Evolutionary conservation across 35 echinoderm and acorn worm species (phyloP).

Genomic region (Heliocidaris erythrogramma): DNA sequence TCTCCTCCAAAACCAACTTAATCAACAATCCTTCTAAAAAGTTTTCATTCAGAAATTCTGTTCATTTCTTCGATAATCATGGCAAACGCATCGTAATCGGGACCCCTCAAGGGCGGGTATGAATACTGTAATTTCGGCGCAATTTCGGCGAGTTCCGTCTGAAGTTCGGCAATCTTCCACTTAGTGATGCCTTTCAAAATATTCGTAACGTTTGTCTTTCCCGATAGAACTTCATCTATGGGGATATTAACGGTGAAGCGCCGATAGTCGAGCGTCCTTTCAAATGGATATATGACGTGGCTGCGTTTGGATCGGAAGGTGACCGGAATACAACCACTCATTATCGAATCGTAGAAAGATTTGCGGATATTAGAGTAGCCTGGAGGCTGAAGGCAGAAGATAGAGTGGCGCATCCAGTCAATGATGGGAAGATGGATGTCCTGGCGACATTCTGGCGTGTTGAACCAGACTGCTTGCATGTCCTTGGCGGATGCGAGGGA

Average conservation of each 20-base stretch:
- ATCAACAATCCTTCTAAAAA: neutral
- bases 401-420: conserved; percentile 71
- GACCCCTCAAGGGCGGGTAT: conserved; percentile 40
- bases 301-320: conserved; percentile 62
- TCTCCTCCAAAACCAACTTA: neutral
- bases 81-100: conserved; percentile 56
- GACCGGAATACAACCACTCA: conserved; percentile 75
- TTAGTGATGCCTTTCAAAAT: conserved; percentile 58
- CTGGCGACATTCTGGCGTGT: conserved; percentile 62
- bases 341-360: conserved; percentile 70
- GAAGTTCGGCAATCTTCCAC: conserved; percentile 50
- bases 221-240: conserved; percentile 64
- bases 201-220: conserved; percentile 43
- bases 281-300: conserved; percentile 67
- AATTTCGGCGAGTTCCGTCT: conserved; percentile 51
- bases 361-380: conserved; percentile 69
- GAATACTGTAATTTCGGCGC: conserved; percentile 62
- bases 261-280: conserved; percentile 56
- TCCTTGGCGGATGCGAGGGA: conserved; percentile 23
- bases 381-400: conserved; percentile 75
- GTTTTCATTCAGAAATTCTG: conserved; percentile 42
- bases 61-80: conserved; percentile 66
- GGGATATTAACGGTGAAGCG: conserved; percentile 65
- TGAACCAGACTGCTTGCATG: conserved; percentile 66
- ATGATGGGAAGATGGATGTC: conserved; percentile 63